A percentile compares a stretch with the other conserved stretches of the same genome.
Conservation (phyloP, 2,113 vertebrate species). For the Poeciliopsis retropinna region DNA sequence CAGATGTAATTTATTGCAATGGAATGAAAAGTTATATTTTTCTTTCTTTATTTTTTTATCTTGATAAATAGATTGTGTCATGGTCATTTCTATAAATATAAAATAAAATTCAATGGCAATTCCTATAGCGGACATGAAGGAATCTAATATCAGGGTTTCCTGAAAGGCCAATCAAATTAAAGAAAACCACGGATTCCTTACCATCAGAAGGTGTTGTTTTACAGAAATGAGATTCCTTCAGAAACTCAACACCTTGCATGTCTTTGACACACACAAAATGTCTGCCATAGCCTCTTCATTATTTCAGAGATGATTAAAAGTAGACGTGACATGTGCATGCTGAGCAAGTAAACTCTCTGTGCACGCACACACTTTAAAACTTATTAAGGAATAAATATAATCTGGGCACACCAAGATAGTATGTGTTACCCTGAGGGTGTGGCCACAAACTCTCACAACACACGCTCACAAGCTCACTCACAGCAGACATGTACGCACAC, state of each 20-base stretch:
- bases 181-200: constrained; percentile 4
- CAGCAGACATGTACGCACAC: background rate
- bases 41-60: background rate
- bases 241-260: constrained; percentile 4
- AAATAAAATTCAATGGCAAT: background rate
- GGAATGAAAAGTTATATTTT: background rate
- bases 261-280: constrained; percentile 4
- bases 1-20: background rate
- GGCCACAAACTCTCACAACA: constrained; percentile 29
- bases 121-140: background rate
- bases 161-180: constrained; percentile 22
- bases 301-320: constrained; percentile 64
- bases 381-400: constrained; percentile 51
- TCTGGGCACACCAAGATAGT: constrained; percentile 52
- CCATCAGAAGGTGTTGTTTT: constrained; percentile 22
- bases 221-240: constrained; percentile 11
- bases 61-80: background rate
- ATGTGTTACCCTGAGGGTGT: constrained; percentile 65
- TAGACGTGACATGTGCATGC: constrained; percentile 63
- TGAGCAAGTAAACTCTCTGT: constrained; percentile 10
- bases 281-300: constrained; percentile 52
- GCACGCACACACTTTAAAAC: constrained; percentile 12
- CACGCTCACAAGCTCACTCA: background rate
- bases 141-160: background rate
- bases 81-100: background rate